A percentile compares a stretch with the other conserved stretches of the same genome.
phyloP scores from a whole-genome alignment of 2,888 invertebrate genomes.

The Galeopsomyia nigrocyanea region DNA sequence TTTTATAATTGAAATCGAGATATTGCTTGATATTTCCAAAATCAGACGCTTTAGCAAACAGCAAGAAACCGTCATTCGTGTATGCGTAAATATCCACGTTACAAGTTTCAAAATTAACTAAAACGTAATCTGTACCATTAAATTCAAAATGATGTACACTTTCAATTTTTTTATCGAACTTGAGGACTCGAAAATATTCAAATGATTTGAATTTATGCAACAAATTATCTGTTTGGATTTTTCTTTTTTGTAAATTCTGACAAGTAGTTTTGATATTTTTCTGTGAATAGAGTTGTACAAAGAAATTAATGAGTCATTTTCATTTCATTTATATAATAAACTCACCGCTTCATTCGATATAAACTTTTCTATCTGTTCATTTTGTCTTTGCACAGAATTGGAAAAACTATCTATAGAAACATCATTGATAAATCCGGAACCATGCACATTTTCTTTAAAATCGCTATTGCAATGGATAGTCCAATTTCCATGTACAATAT shows the following conservation, averaged over 20 bases:
- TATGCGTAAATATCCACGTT: constrained; percentile 68
- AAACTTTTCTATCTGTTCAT: not conserved
- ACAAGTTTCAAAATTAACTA: constrained; percentile 68
- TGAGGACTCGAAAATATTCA: constrained; percentile 65
- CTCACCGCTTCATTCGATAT: constrained; percentile 27
- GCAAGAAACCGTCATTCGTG: constrained; percentile 60
- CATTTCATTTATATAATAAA: not conserved
- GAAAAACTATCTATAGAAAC: constrained; percentile 1
- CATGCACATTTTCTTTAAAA: constrained; percentile 58
- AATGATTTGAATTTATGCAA: constrained; percentile 71
- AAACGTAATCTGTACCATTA: constrained; percentile 62
- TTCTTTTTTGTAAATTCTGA: constrained; percentile 7
- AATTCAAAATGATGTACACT: constrained; percentile 62
- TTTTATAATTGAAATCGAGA: constrained; percentile 62
- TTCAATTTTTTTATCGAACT: constrained; percentile 57
- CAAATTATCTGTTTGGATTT: constrained; percentile 60
- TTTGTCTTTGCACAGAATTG: constrained; percentile 6
- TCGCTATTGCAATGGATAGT: constrained; percentile 64
- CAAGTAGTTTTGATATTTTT: constrained; percentile 8
- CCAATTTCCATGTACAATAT: constrained; percentile 71
- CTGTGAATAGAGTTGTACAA: constrained; percentile 19
- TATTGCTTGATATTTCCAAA: constrained; percentile 71
- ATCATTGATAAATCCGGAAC: constrained; percentile 29
- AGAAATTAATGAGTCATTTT: not conserved
- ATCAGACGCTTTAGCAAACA: constrained; percentile 57